Evolutionary conservation across 1,140 invertebrate genomes (phyloP), one percentile per base, ranked within the genome.

Genomic region (Bombus balteatus): DNA sequence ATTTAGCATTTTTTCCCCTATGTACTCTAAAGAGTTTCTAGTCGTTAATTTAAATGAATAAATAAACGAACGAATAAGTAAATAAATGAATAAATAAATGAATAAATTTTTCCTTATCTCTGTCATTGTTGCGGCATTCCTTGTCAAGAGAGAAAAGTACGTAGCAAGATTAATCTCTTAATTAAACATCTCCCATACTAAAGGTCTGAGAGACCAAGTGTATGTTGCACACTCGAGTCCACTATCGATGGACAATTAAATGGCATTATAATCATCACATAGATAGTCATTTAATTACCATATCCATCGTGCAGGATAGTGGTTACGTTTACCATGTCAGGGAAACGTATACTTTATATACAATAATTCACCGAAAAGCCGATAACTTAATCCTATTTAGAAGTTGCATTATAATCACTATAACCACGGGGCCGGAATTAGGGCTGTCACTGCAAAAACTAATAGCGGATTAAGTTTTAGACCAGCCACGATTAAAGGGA

Each of bases 391-490:
- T 91, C 90, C 88, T 59, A 81, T 74, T 83, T 89, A 85, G 84
- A 82, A 86, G 84, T 70, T 78, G 73, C 88, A 84, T 91, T 91
- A 91, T 88, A 91, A 91, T 83, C 84, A 91, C 89, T 88, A 91
- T 87, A 89, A 91, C 86, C 86, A 86, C 72, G 39, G 82, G 25
- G 32, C 18, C 68, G 88, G 91, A 84, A 83, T 91, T 92, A 90
- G 87, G 83, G 86, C 89, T 92, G 91, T 91, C 90, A 90, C 86
- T 91, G 88, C 88, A 91, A 91, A 91, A 91, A 91, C 86, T 89
- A 91, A 89, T 88, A 87, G 88, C 78, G 83, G 88, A 91, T 91
- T 91, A 91, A 83, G 82, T 91, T 90, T 91, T 91, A 91, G 88
- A 87, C 85, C 32, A 78, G 70, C 66, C 66, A 68, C 82, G 90